Base-by-base conservation (phyloP, 1,140 invertebrate genomes). In the Glossosoma conforme region DNA sequence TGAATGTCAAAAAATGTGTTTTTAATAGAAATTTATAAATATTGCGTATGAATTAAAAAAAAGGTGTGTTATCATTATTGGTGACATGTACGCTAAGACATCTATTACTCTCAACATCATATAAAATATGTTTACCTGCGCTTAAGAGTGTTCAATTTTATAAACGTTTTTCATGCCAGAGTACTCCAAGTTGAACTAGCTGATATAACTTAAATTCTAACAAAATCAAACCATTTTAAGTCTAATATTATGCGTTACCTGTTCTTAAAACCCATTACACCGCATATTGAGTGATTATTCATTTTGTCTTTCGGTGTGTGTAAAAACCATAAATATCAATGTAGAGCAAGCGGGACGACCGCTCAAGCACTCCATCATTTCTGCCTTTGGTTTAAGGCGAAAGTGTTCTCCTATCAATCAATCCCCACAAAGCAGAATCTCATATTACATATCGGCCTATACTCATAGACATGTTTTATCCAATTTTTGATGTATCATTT, bases 351-450 rank as follows among this genome's bases (percentile, higher is more conserved):
- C n/a, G 21, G 36, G 18, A 15, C 33, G 9, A 47, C 6, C 28
- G 28, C 30, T 4, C 18, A 2, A 35, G 33, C 13, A n/a, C 22
- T 51, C 20, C 19, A 38, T 44, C 48, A 32, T 51, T 37, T 22
- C 21, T 42, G 10, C 25, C 6, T 42, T 42, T 25, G 48, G 41
- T 51, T 51, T 51, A 40, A 36, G 40, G 36, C 19, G n/a, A 46
- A 52, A 44, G 37, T 48, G 15, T 22, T 32, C 25, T 30, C 17
- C 44, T 52, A 56, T 56, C 54, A 56, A 56, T 56, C 54, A 56
- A 43, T 20, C 22, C 20, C 25, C 28, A 42, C 3, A 22, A n/a
- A 15, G 13, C 17, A 37, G 15, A n/a, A n/a, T n/a, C n/a, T n/a
- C n/a, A n/a, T n/a, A n/a, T n/a, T n/a, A n/a, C n/a, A n/a, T n/a